Conservation (phyloP, 30 jellyfish, hydroid and myxozoan species). For the Mastigias papua region DNA sequence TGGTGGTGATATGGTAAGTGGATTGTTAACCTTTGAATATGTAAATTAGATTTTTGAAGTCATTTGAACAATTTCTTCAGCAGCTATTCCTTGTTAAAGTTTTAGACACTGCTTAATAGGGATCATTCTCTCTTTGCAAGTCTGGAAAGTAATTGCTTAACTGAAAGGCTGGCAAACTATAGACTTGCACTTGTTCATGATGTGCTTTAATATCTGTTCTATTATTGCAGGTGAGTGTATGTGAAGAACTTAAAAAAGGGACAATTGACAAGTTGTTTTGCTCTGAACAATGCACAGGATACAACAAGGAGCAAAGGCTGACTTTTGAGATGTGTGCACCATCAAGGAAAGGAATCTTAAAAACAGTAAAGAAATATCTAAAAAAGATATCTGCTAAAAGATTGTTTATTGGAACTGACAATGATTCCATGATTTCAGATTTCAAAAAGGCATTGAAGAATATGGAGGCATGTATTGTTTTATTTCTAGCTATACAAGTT, state of each 20-base stretch:
- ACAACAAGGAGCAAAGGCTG: conserved; percentile 43
- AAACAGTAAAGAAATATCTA: conserved; percentile 64
- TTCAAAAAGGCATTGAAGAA: conserved; percentile 73
- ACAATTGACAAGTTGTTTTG: conserved; percentile 66
- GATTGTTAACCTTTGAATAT: neutral
- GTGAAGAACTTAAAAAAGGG: conserved; percentile 79
- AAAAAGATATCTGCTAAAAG: conserved; percentile 56
- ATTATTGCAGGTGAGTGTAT: conserved; percentile 55
- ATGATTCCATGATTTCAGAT: conserved; percentile 81
- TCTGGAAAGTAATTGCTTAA: no score
- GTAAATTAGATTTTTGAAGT: no score
- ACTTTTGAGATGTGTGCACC: conserved; percentile 97
- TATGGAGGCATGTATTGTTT: conserved; percentile 22
- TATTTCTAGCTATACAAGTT: neutral
- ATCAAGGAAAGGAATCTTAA: conserved; percentile 68
- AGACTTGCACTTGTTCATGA: no score
- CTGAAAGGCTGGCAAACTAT: no score
- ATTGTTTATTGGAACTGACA: conserved; percentile 93
- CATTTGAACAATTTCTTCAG: no score
- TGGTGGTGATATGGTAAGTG: conserved; percentile 95
- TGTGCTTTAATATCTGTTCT: neutral
- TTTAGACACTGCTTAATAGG: no score
- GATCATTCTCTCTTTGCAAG: no score
- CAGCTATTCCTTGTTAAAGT: no score
- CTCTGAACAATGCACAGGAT: conserved; percentile 94